Percentiles rank a stretch among this genome's conserved stretches.
phyloP scores from a whole-genome alignment of 2,888 invertebrate species.

The Drosophila macrothrix region DNA sequence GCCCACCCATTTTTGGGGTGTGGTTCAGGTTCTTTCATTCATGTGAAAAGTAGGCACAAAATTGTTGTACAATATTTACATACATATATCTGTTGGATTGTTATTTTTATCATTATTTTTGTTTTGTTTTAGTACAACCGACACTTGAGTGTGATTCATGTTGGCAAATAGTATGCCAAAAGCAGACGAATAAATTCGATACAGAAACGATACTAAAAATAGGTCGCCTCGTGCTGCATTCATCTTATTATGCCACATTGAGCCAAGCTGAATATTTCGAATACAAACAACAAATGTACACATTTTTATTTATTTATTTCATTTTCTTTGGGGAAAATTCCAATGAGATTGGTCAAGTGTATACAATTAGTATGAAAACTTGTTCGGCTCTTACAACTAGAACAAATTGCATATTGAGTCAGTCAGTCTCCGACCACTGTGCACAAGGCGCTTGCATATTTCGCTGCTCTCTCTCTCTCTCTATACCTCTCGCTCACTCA shows the following conservation, averaged over 20 bases:
- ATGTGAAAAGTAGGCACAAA: conserved; percentile 23
- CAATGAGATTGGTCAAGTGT: neutral
- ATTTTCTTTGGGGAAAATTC: neutral
- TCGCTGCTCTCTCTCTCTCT: conserved; percentile 5
- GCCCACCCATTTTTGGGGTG: conserved; percentile 40
- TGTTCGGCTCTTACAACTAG: neutral
- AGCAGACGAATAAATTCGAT: conserved; percentile 26
- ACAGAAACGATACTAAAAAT: conserved; percentile 43
- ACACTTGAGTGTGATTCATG: conserved; percentile 44
- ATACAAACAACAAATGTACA: neutral
- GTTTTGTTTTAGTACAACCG: conserved; percentile 20
- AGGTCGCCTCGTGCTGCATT: conserved; percentile 40
- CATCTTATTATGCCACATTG: conserved; percentile 6
- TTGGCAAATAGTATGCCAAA: conserved; percentile 46
- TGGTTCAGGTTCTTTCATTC: conserved; percentile 53
- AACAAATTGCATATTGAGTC: conserved; percentile 7
- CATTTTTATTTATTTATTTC: neutral
- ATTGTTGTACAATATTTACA: conserved; percentile 20
- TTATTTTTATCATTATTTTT: neutral
- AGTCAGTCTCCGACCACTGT: conserved; percentile 34
- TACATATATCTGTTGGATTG: neutral
- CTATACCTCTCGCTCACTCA: too few species aligned
- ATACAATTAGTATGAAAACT: neutral
- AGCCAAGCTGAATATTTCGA: conserved; percentile 2
- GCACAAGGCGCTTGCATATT: conserved; percentile 26